Evolutionary conservation across 2,888 invertebrate genomes (phyloP).

Genomic region (Galeruca laticollis): DNA sequence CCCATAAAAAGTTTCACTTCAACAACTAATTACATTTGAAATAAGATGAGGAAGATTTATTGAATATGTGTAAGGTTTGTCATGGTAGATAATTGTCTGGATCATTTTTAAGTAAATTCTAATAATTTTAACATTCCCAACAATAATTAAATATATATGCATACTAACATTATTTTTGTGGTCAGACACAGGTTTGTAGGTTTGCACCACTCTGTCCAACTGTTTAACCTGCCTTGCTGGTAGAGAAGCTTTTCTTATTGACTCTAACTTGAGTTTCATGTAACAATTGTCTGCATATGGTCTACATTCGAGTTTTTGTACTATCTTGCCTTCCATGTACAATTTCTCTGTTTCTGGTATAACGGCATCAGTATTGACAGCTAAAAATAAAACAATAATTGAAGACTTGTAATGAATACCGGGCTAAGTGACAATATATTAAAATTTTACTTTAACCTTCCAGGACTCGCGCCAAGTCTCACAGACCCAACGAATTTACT

Average conservation of each 20-base stretch:
- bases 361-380: slow-evolving; percentile 75
- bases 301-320: slow-evolving; percentile 95
- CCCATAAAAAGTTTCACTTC: too few species aligned
- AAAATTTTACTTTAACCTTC: too few species aligned
- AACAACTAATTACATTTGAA: too few species aligned
- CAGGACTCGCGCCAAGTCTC: too few species aligned
- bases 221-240: slow-evolving; percentile 89
- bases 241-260: slow-evolving; percentile 87
- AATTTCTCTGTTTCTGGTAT: slow-evolving; percentile 86
- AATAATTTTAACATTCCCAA: background rate
- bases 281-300: slow-evolving; percentile 91
- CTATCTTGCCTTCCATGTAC: slow-evolving; percentile 93
- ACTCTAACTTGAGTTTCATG: slow-evolving; percentile 90
- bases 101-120: background rate
- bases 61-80: too few species aligned
- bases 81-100: too few species aligned
- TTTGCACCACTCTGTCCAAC: slow-evolving; percentile 87
- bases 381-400: slow-evolving; percentile 62
- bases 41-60: too few species aligned
- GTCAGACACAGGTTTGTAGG: slow-evolving; percentile 93
- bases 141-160: background rate
- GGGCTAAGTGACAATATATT: too few species aligned
- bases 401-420: too few species aligned
- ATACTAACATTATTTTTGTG: slow-evolving; percentile 89
- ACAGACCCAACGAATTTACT: too few species aligned